phyloP scores from a whole-genome alignment of 2,797 vertebrate species.

The Clangula hyemalis region DNA sequence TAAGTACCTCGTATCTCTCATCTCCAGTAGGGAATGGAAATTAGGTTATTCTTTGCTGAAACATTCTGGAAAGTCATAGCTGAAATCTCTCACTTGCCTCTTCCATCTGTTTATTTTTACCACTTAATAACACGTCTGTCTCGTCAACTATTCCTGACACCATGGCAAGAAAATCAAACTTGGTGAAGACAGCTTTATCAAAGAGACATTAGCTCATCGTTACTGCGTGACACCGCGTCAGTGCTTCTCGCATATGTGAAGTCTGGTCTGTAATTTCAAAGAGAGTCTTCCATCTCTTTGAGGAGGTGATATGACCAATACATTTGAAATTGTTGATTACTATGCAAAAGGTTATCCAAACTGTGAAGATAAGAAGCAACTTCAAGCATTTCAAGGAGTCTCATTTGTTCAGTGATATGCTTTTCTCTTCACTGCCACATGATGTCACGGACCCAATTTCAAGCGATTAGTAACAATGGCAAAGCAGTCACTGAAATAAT shows the following conservation, averaged over 20 bases:
- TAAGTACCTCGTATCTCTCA: neutral
- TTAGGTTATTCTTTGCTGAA: slow-evolving; percentile 5
- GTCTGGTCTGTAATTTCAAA: slow-evolving; percentile 22
- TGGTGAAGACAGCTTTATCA: slow-evolving; percentile 36
- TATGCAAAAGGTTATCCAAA: slow-evolving; percentile 43
- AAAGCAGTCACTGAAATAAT: neutral
- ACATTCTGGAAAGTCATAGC: slow-evolving; percentile 18
- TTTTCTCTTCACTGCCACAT: neutral
- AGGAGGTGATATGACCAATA: slow-evolving; percentile 13
- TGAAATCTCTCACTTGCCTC: slow-evolving; percentile 40
- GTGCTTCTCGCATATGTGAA: neutral
- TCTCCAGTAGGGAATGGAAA: neutral
- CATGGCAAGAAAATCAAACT: neutral
- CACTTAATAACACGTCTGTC: slow-evolving; percentile 55
- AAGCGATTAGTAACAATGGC: slow-evolving; percentile 9
- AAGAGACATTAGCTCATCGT: neutral
- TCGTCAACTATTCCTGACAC: slow-evolving; percentile 40
- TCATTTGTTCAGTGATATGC: neutral
- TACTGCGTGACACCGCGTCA: neutral
- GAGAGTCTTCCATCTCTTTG: neutral
- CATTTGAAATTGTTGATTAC: slow-evolving; percentile 26
- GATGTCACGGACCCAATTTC: neutral
- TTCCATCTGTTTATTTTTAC: slow-evolving; percentile 61
- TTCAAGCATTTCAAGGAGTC: neutral
- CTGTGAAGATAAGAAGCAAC: slow-evolving; percentile 46